Base-by-base conservation (phyloP, 2,888 invertebrate species). In the Zygothrica quintamaculata region DNA sequence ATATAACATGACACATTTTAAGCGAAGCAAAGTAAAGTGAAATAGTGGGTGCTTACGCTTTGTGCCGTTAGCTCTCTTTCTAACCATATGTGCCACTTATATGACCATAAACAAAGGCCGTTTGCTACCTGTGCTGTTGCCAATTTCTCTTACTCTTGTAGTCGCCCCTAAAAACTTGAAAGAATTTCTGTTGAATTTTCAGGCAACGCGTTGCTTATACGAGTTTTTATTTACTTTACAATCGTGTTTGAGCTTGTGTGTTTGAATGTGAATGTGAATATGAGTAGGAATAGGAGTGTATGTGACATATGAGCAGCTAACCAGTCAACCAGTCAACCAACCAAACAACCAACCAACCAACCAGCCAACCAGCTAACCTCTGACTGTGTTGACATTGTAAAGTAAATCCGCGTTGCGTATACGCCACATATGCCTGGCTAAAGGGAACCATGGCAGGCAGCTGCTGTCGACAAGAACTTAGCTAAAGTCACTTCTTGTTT, bases 1-100 rank as follows among this genome's bases (percentile, higher is more conserved):
- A 75, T 79, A 72, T 65, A 71, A 74, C 73, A 76, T 68, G 79
- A 82, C 79, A 78, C 82, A 75, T 70, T 76, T 81, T 65, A 75
- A 67, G 65, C 58, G 56, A 46, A 65, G 61, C 72, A 60, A 61
- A 65, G 78, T 62, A 48, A 68, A 72, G 65, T 67, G 84, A 71
- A 29, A 67, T 74, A 81, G 78, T 80, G 79, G 60, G 62, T 62
- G 42, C 16, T 13, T 39, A 11, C 13, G 22, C 3, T 25, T 8
- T 47, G 16, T 11, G 46, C 37, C 18, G 5, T 6, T 5, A 22
- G 18, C 18, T 22, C 18, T 22, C 26, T 18, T 8, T 26, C 18
- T 15, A 4, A 18, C 7, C 60, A 11, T 12, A 1, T 13, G 6
- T 3, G 25, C 31, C 36, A 44, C 51, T 33, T 43, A 51, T 55